Percentiles rank a stretch among this genome's conserved stretches.
These are phyloP conservation scores for Arvicanthis niloticus DNA, from an alignment of 2,113 vertebrate genomes.

Conservation along the genomic window DNA sequence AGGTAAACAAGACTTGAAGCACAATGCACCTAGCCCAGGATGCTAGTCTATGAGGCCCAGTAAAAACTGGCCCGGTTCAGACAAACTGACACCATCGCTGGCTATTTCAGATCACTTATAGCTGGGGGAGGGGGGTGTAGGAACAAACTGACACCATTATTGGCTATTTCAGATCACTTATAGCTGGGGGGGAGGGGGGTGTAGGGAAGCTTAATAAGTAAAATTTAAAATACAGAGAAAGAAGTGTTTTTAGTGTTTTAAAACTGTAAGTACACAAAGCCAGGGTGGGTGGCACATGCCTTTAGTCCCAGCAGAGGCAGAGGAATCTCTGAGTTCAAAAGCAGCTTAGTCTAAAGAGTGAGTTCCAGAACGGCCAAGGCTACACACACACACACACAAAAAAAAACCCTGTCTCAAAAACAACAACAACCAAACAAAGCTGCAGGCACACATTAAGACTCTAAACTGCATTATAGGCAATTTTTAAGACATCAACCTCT, in stretches of 20 bases:
- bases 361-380: background rate
- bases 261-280: conserved; percentile 5
- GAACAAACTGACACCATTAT: background rate
- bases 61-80: background rate
- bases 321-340: background rate
- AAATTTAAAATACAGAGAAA: conserved; percentile 19
- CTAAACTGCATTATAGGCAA: background rate
- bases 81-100: background rate
- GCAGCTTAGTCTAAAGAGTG: background rate
- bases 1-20: conserved; percentile 13
- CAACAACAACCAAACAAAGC: background rate
- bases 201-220: background rate
- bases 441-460: background rate
- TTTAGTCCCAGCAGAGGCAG: background rate
- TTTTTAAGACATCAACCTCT: conserved; percentile 88
- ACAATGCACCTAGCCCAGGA: background rate
- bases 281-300: background rate
- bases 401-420: background rate
- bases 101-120: background rate
- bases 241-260: background rate
- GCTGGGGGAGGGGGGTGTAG: background rate
- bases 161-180: background rate
- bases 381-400: background rate
- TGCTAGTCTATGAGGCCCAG: background rate
- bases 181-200: background rate